These are phyloP conservation scores for Bombus waltoni DNA, from an alignment of 1,140 invertebrate species.

Conservation along the genomic window DNA sequence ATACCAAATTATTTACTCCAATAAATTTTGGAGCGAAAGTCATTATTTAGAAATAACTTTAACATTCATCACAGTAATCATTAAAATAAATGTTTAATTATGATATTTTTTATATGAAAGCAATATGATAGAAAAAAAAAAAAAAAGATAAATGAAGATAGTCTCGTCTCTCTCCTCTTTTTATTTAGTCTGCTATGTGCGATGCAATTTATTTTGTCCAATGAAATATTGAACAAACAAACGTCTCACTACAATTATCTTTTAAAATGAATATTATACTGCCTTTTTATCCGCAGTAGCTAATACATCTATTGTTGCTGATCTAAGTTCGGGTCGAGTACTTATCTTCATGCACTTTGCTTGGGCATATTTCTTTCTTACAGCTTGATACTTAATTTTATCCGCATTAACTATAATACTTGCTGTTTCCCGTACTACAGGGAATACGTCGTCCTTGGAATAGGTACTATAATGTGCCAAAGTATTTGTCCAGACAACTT, in stretches of 20 bases:
- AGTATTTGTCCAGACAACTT: slow-evolving; percentile 85
- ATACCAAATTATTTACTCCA: slow-evolving; percentile 15
- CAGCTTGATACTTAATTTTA: slow-evolving; percentile 85
- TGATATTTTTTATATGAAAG: background rate
- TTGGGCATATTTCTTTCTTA: slow-evolving; percentile 85
- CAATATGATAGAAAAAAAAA: background rate
- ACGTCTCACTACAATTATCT: background rate
- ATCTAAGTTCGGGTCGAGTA: slow-evolving; percentile 83
- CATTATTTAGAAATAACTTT: background rate
- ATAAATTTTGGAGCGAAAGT: slow-evolving; percentile 10
- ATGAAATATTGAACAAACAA: slow-evolving; percentile 19
- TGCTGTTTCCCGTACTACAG: slow-evolving; percentile 85
- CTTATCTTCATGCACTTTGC: slow-evolving; percentile 85
- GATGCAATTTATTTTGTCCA: slow-evolving; percentile 14
- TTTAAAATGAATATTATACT: slow-evolving; percentile 22
- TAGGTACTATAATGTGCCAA: slow-evolving; percentile 86
- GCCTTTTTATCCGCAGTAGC: slow-evolving; percentile 43
- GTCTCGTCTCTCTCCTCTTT: slow-evolving; percentile 17
- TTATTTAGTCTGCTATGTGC: background rate
- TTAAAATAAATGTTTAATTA: background rate
- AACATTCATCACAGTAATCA: background rate
- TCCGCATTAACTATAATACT: slow-evolving; percentile 84
- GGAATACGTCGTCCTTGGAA: slow-evolving; percentile 83
- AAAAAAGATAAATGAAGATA: slow-evolving; percentile 14
- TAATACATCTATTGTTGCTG: slow-evolving; percentile 74